Percentiles rank a stretch among this genome's conserved stretches.
Conservation (phyloP, 1,140 invertebrate genomes). For the Episyrphus balteatus region DNA sequence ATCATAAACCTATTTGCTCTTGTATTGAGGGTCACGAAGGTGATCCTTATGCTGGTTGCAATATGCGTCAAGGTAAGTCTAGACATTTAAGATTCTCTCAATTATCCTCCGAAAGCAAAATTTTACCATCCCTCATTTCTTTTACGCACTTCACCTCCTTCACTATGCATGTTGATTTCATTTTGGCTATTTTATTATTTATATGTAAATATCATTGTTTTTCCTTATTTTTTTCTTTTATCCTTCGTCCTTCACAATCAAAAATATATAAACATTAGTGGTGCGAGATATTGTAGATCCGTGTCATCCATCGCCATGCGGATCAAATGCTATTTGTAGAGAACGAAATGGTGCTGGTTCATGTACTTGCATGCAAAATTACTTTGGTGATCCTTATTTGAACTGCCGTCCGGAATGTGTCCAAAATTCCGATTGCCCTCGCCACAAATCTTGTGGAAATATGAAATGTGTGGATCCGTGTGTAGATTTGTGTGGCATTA, state of each 20-base stretch:
- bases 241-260: conserved; percentile 8
- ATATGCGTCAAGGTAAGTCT: conserved; percentile 50
- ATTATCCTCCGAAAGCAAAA: background rate
- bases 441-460: conserved; percentile 62
- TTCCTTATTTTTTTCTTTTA: conserved; percentile 7
- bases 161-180: conserved; percentile 3
- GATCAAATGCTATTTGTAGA: conserved; percentile 66
- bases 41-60: conserved; percentile 71
- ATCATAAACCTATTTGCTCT: conserved; percentile 66
- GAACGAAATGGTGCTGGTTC: conserved; percentile 65
- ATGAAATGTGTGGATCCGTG: conserved; percentile 77
- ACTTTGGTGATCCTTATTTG: conserved; percentile 70
- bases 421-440: conserved; percentile 66
- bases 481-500: conserved; percentile 63
- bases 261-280: conserved; percentile 25
- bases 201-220: conserved; percentile 8
- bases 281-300: conserved; percentile 42
- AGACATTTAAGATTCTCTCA: conserved; percentile 6
- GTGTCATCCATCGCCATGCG: conserved; percentile 74
- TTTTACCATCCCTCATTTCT: conserved; percentile 11
- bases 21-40: conserved; percentile 66
- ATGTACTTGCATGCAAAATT: conserved; percentile 67
- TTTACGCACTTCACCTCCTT: background rate
- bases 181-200: conserved; percentile 1
- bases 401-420: conserved; percentile 71